These are phyloP conservation scores for Holotrichia oblita DNA, from an alignment of 1,140 invertebrate genomes.

Conservation along the genomic window DNA sequence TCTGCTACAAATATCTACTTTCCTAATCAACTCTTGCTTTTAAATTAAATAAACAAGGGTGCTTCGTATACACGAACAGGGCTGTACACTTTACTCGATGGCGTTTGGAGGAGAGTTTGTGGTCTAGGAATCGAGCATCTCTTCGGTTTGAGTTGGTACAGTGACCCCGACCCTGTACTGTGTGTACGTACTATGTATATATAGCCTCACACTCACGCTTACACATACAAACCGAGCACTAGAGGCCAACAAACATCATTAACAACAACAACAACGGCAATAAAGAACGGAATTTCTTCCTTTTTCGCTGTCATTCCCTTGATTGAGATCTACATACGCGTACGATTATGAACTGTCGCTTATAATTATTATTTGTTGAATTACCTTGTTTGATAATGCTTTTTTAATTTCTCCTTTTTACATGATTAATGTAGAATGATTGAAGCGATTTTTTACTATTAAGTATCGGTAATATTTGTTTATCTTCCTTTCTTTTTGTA, in stretches of 20 bases:
- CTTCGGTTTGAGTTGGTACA: constrained; percentile 31
- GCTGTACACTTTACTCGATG: not conserved
- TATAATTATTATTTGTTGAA: not conserved
- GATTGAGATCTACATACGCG: constrained; percentile 30
- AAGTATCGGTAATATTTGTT: too few species aligned
- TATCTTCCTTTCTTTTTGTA: too few species aligned
- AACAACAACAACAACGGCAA: constrained; percentile 34
- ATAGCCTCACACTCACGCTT: not conserved
- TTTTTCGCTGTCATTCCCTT: constrained; percentile 28
- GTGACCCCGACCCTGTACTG: constrained; percentile 29
- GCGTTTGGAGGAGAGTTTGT: constrained; percentile 15
- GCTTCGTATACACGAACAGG: not conserved
- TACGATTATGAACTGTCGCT: not conserved
- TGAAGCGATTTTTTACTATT: too few species aligned
- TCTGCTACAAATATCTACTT: too few species aligned
- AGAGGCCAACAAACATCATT: constrained; percentile 30
- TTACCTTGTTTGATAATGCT: too few species aligned
- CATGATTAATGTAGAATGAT: too few species aligned
- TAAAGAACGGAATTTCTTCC: constrained; percentile 30
- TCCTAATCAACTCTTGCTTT: not conserved
- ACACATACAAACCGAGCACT: constrained; percentile 1
- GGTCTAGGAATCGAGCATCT: constrained; percentile 28
- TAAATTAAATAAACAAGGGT: not conserved
- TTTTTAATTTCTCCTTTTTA: too few species aligned
- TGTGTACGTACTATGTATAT: constrained; percentile 18